Percentiles rank a stretch among this genome's conserved stretches.
phyloP scores from a whole-genome alignment of 2,113 vertebrate genomes.

The Megalops atlanticus region DNA sequence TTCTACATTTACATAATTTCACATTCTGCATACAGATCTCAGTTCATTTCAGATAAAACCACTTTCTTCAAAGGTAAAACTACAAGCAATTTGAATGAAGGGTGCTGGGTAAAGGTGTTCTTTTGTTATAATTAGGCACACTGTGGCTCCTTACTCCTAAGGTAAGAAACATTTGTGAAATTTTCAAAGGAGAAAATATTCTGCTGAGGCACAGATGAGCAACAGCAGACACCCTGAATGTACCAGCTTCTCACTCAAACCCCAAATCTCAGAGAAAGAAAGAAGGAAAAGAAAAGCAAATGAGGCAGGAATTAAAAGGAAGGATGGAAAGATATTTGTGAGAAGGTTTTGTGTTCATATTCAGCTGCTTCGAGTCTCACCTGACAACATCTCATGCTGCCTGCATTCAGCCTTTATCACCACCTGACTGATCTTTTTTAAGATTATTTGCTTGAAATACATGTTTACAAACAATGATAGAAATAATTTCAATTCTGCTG shows the following conservation, averaged over 20 bases:
- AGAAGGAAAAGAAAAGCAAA: background rate
- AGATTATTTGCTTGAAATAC: too few relatives aligned
- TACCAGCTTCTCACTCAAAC: too few relatives aligned
- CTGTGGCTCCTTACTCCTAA: background rate
- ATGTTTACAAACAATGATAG: too few relatives aligned
- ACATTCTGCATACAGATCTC: background rate
- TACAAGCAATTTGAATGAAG: background rate
- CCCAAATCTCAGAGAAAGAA: background rate
- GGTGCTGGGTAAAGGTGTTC: conserved; percentile 15
- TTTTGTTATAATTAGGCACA: background rate
- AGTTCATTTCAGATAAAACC: background rate
- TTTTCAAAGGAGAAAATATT: conserved; percentile 15
- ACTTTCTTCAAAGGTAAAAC: background rate
- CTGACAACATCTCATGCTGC: too few relatives aligned
- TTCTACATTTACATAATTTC: conserved; percentile 23
- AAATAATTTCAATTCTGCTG: too few relatives aligned
- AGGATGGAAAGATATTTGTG: background rate
- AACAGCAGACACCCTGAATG: background rate
- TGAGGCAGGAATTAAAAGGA: background rate
- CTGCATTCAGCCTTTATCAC: too few relatives aligned
- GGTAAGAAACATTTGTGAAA: background rate
- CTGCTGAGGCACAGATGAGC: background rate
- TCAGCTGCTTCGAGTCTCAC: too few relatives aligned
- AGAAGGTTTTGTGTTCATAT: background rate
- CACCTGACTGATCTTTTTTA: too few relatives aligned